Percentiles rank a stretch among this genome's conserved stretches.
These are phyloP conservation scores for Leptura quadrifasciata DNA, from an alignment of 2,888 invertebrate genomes.

Conservation along the genomic window DNA sequence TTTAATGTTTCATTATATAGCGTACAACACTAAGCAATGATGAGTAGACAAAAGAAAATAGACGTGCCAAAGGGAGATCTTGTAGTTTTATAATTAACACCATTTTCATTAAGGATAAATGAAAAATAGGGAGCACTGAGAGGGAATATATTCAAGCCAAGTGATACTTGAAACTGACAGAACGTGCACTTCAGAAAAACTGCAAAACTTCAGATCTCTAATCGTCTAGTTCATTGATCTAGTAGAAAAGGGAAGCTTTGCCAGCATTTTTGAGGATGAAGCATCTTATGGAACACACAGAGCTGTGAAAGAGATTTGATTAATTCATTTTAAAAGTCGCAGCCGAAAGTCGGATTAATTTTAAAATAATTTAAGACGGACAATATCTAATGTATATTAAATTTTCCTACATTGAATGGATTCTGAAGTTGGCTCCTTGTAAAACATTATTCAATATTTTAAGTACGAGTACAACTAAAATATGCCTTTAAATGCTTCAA, in stretches of 20 bases:
- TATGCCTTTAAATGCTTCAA: too few relatives aligned
- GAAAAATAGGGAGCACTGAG: conserved; percentile 32
- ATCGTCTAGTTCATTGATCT: conserved; percentile 50
- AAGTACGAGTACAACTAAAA: too few relatives aligned
- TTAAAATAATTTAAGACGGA: too few relatives aligned
- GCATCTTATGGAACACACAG: background rate
- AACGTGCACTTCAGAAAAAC: conserved; percentile 49
- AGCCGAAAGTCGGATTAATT: too few relatives aligned
- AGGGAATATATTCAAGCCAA: conserved; percentile 41
- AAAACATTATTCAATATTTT: too few relatives aligned
- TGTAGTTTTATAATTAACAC: conserved; percentile 45
- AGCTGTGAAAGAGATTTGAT: background rate
- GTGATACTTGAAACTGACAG: conserved; percentile 36
- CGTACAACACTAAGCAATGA: background rate
- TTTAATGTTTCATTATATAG: conserved; percentile 18
- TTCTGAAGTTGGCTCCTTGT: too few relatives aligned
- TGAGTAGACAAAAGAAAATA: conserved; percentile 2
- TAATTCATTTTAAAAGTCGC: too few relatives aligned
- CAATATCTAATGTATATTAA: too few relatives aligned
- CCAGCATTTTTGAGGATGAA: conserved; percentile 18
- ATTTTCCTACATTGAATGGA: too few relatives aligned
- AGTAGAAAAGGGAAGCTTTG: conserved; percentile 23
- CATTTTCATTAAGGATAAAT: conserved; percentile 37
- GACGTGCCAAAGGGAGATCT: conserved; percentile 10
- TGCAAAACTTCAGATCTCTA: conserved; percentile 53